Evolutionary conservation across 2,113 vertebrate species (phyloP), one percentile per base, ranked within the genome.

Genomic region (Colaptes auratus): DNA sequence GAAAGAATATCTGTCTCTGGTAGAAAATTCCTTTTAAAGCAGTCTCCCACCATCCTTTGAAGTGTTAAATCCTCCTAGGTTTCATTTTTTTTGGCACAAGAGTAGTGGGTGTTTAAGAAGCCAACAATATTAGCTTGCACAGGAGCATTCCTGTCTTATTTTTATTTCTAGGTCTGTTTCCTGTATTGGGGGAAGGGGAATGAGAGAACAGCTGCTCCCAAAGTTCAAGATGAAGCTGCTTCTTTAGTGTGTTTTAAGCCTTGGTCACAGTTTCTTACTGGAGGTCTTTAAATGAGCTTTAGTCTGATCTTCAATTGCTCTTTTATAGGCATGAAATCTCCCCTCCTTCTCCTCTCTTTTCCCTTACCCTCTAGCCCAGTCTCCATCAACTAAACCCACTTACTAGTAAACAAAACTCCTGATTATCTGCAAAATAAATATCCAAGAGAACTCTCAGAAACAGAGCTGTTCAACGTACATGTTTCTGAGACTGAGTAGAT

Each of bases 101-200:
- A 90, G 82, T n/a, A 87, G 88, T 82, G 83, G 86, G 65, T 74
- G 36, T 86, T 90, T 88, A 86, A 97, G 91, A 78, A 78, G 85
- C 82, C 83, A 90, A 83, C 71, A 80, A 56, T 75, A 80, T 95
- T 82, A 59, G 50, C 42, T 77, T 91, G 76, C 74, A 58, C 42
- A 59, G 85, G 75, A 92, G 86, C 75, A 80, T 93, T 95, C 90
- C 74, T 96, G 89, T 81, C 76, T 96, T 78, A 76, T 92, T 91
- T 97, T 96, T 93, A 88, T 93, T 96, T 93, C 92, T 93, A 53
- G 82, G 63, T 94, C 82, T 93, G 73, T 94, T 97, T 96, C 93
- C 89, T 95, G 88, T 89, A 77, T 84, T 86, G 93, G 97, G 94
- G 93, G 83, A 89, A 77, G 95, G 93, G 87, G 15, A 50, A 3